These are phyloP conservation scores for Harmothoe impar DNA, from an alignment of 2,888 invertebrate species.

Conservation along the genomic window DNA sequence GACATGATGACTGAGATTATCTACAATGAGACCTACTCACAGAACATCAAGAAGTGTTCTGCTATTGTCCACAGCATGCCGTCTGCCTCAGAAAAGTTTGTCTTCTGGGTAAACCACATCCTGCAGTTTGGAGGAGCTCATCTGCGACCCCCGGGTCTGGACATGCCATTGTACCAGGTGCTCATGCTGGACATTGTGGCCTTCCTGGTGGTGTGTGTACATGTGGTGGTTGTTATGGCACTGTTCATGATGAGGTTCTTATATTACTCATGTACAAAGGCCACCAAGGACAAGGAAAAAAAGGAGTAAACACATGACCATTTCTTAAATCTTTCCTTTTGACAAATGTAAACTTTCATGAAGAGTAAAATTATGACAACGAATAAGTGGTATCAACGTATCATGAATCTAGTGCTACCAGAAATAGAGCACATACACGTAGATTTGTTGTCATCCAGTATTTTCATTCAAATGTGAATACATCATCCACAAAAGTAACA, in stretches of 20 bases:
- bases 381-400: too few species aligned
- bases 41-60: slow-evolving; percentile 45
- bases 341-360: too few species aligned
- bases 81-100: not conserved
- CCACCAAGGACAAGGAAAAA: too few species aligned
- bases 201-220: not conserved
- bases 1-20: slow-evolving; percentile 23
- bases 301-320: too few species aligned
- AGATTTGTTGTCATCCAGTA: too few species aligned
- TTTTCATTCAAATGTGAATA: too few species aligned
- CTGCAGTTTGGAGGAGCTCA: slow-evolving; percentile 44
- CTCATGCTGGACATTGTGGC: slow-evolving; percentile 44
- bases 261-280: too few species aligned
- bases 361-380: too few species aligned
- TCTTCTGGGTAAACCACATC: slow-evolving; percentile 59
- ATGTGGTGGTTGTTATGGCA: not conserved
- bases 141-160: slow-evolving; percentile 27
- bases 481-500: too few species aligned
- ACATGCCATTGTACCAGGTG: slow-evolving; percentile 42
- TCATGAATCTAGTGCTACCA: too few species aligned
- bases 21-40: slow-evolving; percentile 1
- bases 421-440: too few species aligned
- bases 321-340: too few species aligned
- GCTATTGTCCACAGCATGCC: slow-evolving; percentile 45
- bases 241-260: not conserved